Percentiles rank a stretch among this genome's conserved stretches.
Evolutionary conservation across 2,888 invertebrate species (phyloP).

Genomic region (Stenurella melanura): DNA sequence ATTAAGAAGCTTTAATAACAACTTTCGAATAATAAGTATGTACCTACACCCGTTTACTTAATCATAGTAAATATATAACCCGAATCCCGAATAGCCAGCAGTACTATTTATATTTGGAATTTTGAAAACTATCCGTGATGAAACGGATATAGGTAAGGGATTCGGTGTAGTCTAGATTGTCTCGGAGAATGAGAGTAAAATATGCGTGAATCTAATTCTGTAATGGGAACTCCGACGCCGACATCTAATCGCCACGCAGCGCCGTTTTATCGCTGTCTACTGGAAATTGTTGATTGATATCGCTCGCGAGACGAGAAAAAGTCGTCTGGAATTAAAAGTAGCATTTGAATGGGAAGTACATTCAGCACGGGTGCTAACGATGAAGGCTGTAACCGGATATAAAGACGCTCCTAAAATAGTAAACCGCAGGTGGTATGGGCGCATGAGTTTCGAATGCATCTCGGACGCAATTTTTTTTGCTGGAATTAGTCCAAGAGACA

Average conservation of each 20-base stretch:
- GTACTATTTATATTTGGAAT: background rate
- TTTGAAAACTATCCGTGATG: conserved; percentile 1
- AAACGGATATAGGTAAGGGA: conserved; percentile 6
- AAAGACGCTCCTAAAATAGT: no score
- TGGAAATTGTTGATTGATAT: conserved; percentile 7
- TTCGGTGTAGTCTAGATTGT: conserved; percentile 2
- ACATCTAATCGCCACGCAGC: background rate
- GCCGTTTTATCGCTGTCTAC: conserved; percentile 3
- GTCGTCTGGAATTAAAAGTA: background rate
- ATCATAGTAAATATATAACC: background rate
- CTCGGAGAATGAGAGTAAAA: conserved; percentile 3
- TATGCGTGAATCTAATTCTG: conserved; percentile 4
- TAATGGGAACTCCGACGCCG: conserved; percentile 7
- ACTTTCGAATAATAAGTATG: no score
- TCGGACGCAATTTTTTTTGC: no score
- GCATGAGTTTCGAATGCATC: no score
- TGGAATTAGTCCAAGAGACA: no score
- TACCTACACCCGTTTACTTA: no score
- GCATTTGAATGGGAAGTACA: no score
- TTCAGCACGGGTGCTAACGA: no score
- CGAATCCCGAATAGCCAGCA: background rate
- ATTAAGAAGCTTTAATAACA: no score
- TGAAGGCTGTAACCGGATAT: no score
- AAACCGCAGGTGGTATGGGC: no score
- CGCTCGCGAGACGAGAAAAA: background rate